Evolutionary conservation across 2,888 invertebrate genomes (phyloP).

Genomic region (Ophioninae sp.): DNA sequence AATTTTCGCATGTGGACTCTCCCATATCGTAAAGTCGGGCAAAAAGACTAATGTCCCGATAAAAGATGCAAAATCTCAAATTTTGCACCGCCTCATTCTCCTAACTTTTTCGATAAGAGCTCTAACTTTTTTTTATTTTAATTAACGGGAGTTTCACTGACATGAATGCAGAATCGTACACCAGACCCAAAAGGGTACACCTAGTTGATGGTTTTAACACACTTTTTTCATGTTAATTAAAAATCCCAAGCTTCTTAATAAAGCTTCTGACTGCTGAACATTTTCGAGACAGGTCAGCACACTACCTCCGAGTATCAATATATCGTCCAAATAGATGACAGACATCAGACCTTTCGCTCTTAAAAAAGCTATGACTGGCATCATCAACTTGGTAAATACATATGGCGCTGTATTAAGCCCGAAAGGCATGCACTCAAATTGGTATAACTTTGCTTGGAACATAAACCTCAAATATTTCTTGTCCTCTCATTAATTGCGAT

Average conservation of each 20-base stretch:
- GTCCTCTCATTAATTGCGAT: conserved; percentile 60
- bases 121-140: conserved; percentile 8
- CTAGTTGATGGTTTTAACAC: conserved; percentile 33
- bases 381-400: conserved; percentile 65
- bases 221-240: conserved; percentile 54
- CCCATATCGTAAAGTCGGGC: conserved; percentile 29
- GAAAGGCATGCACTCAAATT: conserved; percentile 63
- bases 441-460: conserved; percentile 46
- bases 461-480: conserved; percentile 65
- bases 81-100: conserved; percentile 11
- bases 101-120: conserved; percentile 4
- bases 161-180: conserved; percentile 32
- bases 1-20: conserved; percentile 24
- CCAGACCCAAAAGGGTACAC: conserved; percentile 48
- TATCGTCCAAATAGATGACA: conserved; percentile 54
- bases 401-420: conserved; percentile 65
- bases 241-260: conserved; percentile 52
- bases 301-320: conserved; percentile 41
- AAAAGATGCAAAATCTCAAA: conserved; percentile 25
- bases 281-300: conserved; percentile 20
- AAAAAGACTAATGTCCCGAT: conserved; percentile 24
- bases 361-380: conserved; percentile 29
- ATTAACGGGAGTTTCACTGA: conserved; percentile 15
- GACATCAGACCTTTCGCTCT: conserved; percentile 37
- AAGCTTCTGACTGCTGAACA: not conserved